Evolutionary conservation across 2,797 vertebrate species (phyloP).

Genomic region (Eptatretus atami): DNA sequence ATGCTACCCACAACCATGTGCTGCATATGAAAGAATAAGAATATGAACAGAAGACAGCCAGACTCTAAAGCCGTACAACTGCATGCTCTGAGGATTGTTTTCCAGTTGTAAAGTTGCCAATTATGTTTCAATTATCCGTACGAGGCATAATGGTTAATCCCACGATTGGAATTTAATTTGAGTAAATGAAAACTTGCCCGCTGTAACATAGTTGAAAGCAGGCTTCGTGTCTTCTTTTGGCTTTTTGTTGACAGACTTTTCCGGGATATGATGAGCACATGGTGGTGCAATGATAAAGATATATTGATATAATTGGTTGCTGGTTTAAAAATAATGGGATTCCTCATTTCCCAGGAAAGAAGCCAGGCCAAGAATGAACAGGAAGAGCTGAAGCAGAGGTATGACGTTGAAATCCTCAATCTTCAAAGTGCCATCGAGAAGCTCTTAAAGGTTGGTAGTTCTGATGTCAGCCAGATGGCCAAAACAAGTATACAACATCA

Average conservation of each 20-base stretch:
- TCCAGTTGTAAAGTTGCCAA: no score
- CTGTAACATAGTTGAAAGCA: not conserved
- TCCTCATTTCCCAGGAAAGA: slow-evolving; percentile 23
- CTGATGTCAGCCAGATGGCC: not conserved
- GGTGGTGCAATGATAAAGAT: not conserved
- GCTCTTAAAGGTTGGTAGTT: slow-evolving; percentile 31
- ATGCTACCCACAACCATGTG: no score
- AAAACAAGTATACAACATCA: no score
- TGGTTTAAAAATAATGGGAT: no score
- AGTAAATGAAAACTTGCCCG: not conserved
- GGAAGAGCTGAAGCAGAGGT: slow-evolving; percentile 26
- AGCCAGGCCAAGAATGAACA: slow-evolving; percentile 30
- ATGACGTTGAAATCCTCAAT: slow-evolving; percentile 50
- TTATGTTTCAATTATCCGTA: no score
- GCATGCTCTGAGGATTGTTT: no score
- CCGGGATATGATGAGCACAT: not conserved
- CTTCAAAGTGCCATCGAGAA: slow-evolving; percentile 57
- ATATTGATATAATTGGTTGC: no score
- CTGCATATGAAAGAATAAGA: no score
- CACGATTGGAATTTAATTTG: no score
- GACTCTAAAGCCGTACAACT: no score
- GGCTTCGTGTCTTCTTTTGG: not conserved
- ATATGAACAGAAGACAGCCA: no score
- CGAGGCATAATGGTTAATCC: no score
- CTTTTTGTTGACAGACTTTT: not conserved